phyloP scores from a whole-genome alignment of 64 coral and sea anemone genomes.

The Porites lutea region DNA sequence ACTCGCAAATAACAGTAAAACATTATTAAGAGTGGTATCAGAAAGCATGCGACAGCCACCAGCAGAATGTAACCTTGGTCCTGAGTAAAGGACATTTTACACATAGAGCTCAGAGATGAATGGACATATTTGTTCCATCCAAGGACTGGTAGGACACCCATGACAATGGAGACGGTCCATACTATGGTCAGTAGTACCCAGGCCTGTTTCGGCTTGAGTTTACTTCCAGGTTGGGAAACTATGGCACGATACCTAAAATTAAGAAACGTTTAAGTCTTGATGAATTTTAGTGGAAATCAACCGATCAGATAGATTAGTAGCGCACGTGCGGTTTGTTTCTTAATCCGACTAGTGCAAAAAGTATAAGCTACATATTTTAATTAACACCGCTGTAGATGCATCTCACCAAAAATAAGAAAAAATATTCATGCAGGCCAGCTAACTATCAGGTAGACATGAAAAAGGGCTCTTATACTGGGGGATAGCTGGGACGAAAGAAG shows the following conservation, averaged over 20 bases:
- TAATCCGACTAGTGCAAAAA: no score
- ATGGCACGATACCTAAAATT: slow-evolving; percentile 88
- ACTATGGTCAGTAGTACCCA: slow-evolving; percentile 62
- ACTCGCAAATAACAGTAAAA: slow-evolving; percentile 90
- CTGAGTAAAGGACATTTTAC: slow-evolving; percentile 84
- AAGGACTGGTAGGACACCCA: slow-evolving; percentile 79
- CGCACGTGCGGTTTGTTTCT: no score
- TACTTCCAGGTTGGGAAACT: slow-evolving; percentile 79
- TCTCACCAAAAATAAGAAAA: no score
- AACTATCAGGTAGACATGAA: no score
- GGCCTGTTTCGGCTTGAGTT: slow-evolving; percentile 75
- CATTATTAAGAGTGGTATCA: slow-evolving; percentile 85
- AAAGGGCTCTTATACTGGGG: no score
- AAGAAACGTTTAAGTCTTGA: no score
- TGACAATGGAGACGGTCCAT: slow-evolving; percentile 69
- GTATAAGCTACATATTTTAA: no score
- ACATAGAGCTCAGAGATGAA: slow-evolving; percentile 70
- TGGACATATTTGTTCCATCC: slow-evolving; percentile 82
- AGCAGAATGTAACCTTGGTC: slow-evolving; percentile 81
- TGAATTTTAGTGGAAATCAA: no score
- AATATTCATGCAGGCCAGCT: no score
- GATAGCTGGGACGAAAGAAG: no score
- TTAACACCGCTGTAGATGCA: no score
- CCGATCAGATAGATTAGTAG: no score
- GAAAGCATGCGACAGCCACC: slow-evolving; percentile 72